These are phyloP conservation scores for Aphelinus certus DNA, from an alignment of 1,140 invertebrate species.

Conservation along the genomic window DNA sequence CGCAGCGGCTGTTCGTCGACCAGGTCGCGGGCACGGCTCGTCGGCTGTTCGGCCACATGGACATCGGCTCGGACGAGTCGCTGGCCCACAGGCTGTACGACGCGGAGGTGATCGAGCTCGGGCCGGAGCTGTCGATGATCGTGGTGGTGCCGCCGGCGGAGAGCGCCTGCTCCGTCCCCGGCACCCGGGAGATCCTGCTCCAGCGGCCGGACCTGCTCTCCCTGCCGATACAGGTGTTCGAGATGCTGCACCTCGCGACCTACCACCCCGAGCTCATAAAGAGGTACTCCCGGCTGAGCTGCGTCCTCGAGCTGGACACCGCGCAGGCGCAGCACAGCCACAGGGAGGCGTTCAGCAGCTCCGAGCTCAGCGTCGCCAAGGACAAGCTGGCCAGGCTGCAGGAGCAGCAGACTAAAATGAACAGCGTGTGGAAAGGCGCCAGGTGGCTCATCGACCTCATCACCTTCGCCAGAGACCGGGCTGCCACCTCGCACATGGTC, in stretches of 20 bases:
- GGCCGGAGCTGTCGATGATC: conserved; percentile 86
- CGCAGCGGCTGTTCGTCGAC: conserved; percentile 81
- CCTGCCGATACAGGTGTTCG: conserved; percentile 88
- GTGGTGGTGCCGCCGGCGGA: conserved; percentile 90
- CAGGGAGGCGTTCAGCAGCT: conserved; percentile 91
- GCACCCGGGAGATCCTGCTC: conserved; percentile 82
- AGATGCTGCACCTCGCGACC: conserved; percentile 92
- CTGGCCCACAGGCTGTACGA: conserved; percentile 85
- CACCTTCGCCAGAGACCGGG: conserved; percentile 88
- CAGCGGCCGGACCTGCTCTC: conserved; percentile 83
- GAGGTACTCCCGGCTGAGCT: conserved; percentile 89
- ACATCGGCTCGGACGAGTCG: conserved; percentile 75
- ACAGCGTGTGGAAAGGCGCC: conserved; percentile 88
- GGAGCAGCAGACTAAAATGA: conserved; percentile 83
- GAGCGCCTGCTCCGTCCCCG: conserved; percentile 88
- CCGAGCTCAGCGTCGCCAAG: conserved; percentile 85
- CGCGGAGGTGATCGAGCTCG: conserved; percentile 90
- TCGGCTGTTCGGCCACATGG: conserved; percentile 82
- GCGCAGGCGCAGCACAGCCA: conserved; percentile 91
- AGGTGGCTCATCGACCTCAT: conserved; percentile 96
- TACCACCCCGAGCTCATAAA: conserved; percentile 90
- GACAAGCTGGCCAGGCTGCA: conserved; percentile 83
- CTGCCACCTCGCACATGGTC: conserved; percentile 34
- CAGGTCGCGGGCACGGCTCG: conserved; percentile 76
- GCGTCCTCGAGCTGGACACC: conserved; percentile 91